Evolutionary conservation across 2,888 invertebrate genomes (phyloP).

Genomic region (Heteromurus nitidus): DNA sequence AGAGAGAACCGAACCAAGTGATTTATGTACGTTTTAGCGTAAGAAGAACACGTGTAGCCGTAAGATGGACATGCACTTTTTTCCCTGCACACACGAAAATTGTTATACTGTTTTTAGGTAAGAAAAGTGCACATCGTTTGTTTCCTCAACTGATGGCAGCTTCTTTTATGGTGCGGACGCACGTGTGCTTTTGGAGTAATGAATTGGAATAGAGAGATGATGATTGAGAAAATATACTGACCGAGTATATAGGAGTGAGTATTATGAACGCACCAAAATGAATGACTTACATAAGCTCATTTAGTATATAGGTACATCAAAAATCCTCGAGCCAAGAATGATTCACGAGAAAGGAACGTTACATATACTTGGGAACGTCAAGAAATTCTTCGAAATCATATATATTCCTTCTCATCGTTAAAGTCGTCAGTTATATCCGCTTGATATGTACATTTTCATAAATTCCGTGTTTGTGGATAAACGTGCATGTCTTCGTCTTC

Average conservation of each 20-base stretch:
- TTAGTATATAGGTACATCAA: no score
- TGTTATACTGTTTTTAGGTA: not conserved
- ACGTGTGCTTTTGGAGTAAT: no score
- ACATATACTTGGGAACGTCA: not conserved
- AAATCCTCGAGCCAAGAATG: no score
- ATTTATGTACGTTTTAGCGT: slow-evolving; percentile 19
- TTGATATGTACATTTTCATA: slow-evolving; percentile 60
- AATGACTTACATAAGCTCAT: not conserved
- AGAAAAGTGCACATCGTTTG: not conserved
- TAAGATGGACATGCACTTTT: not conserved
- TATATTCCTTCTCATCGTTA: not conserved
- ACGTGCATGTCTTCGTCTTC: no score
- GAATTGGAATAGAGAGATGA: no score
- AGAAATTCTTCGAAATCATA: not conserved
- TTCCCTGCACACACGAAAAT: not conserved
- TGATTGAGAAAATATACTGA: no score
- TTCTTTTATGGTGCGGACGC: no score
- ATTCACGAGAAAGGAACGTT: slow-evolving; percentile 42
- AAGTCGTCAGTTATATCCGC: slow-evolving; percentile 39
- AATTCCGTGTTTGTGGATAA: slow-evolving; percentile 23
- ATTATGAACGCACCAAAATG: not conserved
- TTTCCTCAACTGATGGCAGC: no score
- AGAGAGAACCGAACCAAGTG: not conserved
- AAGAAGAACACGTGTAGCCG: slow-evolving; percentile 11
- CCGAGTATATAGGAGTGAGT: no score